Evolutionary conservation across 2,113 vertebrate species (phyloP), one percentile per base, ranked within the genome.

Genomic region (Neodon shergylaensis): DNA sequence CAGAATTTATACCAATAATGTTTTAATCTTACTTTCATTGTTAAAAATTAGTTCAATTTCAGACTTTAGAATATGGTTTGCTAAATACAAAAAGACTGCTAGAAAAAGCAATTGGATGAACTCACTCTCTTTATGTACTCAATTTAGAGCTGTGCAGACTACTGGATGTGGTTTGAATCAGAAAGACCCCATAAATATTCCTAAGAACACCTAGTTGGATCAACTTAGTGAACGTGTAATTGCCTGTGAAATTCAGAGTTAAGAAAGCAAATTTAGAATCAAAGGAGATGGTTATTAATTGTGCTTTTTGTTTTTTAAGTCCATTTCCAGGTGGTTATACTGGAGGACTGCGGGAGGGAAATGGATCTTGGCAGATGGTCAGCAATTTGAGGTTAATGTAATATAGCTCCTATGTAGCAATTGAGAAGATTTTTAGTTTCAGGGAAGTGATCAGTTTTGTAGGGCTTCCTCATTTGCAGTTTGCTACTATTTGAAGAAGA

Each of bases 41-140:
- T 96, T 92, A 74, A 85, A 96, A 98, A 97, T 97, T 22, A 94
- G 95, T 94, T 97, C 8, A 76, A 97, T 96, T 96, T 91, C 54
- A 95, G 61, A 94, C 65, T 96, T 92, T 76, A 96, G 91, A 97
- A 96, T 96, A 81, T 95, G 90, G 96, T 98, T 98, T 98, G 95
- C 88, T 52, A 76, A 95, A 96, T 26, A 1, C 33, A 98, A 95
- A n/a, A 95, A 72, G 94, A 5, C 65, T 97, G 96, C 96, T 86
- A 94, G 96, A 96, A 97, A 98, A 97, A 87, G 81, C 65, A 91
- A 76, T 95, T 81, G 54, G 19, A 91, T 97, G 83, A 97, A 96
- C 95, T 88, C 97, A 11, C 49, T 95, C 83, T 96, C 95, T 96
- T 98, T 91, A 78, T 84, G 66, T 0, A 3, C 76, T 96, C 94